Evolutionary conservation across 2,888 invertebrate species (phyloP).

Genomic region (Branchipolynoe longqiensis): DNA sequence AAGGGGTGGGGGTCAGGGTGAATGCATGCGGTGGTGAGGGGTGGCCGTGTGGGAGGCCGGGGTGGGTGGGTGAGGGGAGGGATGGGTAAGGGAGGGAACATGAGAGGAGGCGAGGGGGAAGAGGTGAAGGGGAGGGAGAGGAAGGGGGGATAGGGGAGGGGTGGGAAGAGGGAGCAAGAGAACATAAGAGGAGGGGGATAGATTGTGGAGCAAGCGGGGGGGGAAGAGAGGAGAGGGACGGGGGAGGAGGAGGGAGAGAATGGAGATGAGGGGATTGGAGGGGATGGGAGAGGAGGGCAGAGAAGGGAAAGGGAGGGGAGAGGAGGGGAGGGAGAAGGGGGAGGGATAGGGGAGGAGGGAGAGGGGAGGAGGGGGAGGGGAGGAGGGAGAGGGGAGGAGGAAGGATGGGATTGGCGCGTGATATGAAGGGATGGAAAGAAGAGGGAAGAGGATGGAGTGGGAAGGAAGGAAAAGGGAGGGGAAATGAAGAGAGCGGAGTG

Average conservation of each 20-base stretch:
- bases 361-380: background rate
- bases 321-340: background rate
- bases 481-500: no score
- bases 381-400: background rate
- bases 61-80: background rate
- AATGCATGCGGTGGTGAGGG: background rate
- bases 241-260: conserved; percentile 21
- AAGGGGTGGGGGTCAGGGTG: background rate
- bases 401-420: no score
- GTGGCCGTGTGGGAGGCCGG: background rate
- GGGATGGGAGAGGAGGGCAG: background rate
- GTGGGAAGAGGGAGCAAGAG: no score
- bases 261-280: background rate
- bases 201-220: no score
- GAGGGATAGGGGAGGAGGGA: background rate
- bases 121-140: no score
- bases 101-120: no score
- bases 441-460: no score
- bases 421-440: no score
- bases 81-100: no score
- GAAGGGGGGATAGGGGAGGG: no score
- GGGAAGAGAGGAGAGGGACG: background rate
- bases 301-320: background rate
- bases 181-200: no score
- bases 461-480: no score